Conservation (phyloP, 2,888 invertebrate genomes). For the Cataglyphis altisquamis region DNA sequence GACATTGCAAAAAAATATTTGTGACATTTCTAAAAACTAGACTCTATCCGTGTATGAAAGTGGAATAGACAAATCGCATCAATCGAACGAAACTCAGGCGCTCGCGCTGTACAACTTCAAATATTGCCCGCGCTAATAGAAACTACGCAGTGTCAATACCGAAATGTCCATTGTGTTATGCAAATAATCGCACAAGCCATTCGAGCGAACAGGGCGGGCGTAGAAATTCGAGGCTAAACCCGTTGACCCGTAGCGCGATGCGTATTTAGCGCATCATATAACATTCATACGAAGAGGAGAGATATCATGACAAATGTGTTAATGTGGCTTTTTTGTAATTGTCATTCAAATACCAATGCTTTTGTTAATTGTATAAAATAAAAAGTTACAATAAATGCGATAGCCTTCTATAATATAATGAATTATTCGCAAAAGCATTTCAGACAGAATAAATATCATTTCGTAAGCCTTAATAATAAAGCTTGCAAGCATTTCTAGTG, state of each 20-base stretch:
- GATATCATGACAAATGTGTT: conserved; percentile 21
- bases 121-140: conserved; percentile 52
- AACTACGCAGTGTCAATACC: conserved; percentile 43
- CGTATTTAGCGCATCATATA: conserved; percentile 23
- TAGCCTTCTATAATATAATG: neutral
- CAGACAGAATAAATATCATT: conserved; percentile 27
- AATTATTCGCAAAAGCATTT: neutral
- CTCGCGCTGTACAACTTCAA: conserved; percentile 39
- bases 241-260: conserved; percentile 20
- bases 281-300: conserved; percentile 24
- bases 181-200: conserved; percentile 48
- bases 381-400: neutral
- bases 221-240: conserved; percentile 34
- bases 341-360: neutral
- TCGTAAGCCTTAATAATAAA: conserved; percentile 34
- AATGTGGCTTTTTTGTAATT: conserved; percentile 34
- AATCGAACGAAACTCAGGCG: conserved; percentile 38
- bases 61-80: conserved; percentile 32
- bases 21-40: conserved; percentile 34
- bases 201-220: neutral
- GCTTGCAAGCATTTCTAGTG: conserved; percentile 24
- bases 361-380: conserved; percentile 10
- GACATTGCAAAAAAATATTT: conserved; percentile 30
- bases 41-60: neutral
- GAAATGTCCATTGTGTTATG: conserved; percentile 47